Evolutionary conservation across 2,888 invertebrate species (phyloP), one percentile per base, ranked within the genome.

Genomic region (Ommatoiulus sabulosus): DNA sequence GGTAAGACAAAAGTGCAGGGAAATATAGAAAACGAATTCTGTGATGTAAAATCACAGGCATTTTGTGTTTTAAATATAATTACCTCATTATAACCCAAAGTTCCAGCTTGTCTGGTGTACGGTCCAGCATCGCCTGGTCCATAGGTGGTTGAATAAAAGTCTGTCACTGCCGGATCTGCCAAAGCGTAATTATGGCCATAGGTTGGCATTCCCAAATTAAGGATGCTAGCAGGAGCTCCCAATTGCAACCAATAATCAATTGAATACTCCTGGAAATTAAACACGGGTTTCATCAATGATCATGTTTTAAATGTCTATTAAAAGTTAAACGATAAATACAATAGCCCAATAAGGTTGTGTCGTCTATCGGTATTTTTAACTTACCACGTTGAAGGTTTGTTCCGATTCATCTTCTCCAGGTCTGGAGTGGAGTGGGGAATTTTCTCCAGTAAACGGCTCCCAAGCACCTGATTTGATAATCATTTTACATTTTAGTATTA

Each of bases 41-140:
- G 84, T 24, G 6, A 43, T 17, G 24, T 44, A 1, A 17, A 24
- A n/a, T 35, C 15, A 43, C 12, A 44, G n/a, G n/a, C 8, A 86
- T 86, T 44, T 86, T 5, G 15, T 15, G 17, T 57, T n/a, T 87
- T 10, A 52, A 3, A 17, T 8, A 20, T 6, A 0, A 8, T 20
- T 89, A 94, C 95, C 93, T 97, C 96, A 91, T 96, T 96, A 91
- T 95, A 96, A n/a, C 96, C 96, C 87, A 96, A 92, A 52, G 94
- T 93, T 1, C 96, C 96, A 6, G 92, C 92, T 87, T 94, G 94
- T 35, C 92, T 92, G 0, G 96, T 96, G 91, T 94, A 95, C 0
- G 94, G 94, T 0, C 96, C 96, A 1, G 94, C 92, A 0, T 92
- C 90, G 0, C 95, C 95, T 0, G 94, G 93, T 0, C 95, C 95